Base-by-base conservation (phyloP, 2,797 vertebrate genomes). In the Tympanoctomys barrerae region DNA sequence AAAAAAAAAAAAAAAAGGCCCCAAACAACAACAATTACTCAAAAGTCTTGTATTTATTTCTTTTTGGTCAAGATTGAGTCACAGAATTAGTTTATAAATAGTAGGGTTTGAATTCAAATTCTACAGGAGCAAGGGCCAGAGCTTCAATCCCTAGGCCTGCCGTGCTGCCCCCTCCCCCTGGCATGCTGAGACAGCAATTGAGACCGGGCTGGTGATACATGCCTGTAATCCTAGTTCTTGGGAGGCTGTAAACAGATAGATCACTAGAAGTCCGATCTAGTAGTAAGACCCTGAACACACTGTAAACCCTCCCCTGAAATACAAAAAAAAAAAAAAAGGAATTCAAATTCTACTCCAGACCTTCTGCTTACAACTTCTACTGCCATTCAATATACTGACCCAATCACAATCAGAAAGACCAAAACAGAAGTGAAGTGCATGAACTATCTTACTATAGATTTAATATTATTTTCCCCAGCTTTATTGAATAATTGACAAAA, bases 91-190 rank as follows among this genome's bases (percentile, higher is more conserved):
- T 68, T 80, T 80, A 24, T 62, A 73, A 89, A 10, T 79, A 31
- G 7, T 13, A 92, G 61, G 75, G 57, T 83, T 70, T 94, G n/a
- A 95, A 94, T 59, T 83, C 36, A 61, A 92, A 87, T 11, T 46
- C 18, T 18, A 26, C 1, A 42, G 42, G 42, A 42, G 42, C 42
- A 42, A 42, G 42, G 42, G 42, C 42, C 5, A 42, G 3, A 6
- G 42, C 0, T 42, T 42, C 42, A 42, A 42, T 42, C 42, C 42
- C 4, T 42, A 5, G 42, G 42, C 4, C 42, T 42, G 42, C 42
- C 5, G 4, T 42, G 42, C 4, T 42, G 42, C 42, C 42, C 42
- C 42, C 42, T 42, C 42, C 42, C 42, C 42, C 42, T 42, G 5
- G 42, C 42, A 42, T 42, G 42, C 42, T 42, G 42, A 42, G 42